These are phyloP conservation scores for Harpalus rufipes DNA, from an alignment of 2,888 invertebrate genomes.

Conservation along the genomic window DNA sequence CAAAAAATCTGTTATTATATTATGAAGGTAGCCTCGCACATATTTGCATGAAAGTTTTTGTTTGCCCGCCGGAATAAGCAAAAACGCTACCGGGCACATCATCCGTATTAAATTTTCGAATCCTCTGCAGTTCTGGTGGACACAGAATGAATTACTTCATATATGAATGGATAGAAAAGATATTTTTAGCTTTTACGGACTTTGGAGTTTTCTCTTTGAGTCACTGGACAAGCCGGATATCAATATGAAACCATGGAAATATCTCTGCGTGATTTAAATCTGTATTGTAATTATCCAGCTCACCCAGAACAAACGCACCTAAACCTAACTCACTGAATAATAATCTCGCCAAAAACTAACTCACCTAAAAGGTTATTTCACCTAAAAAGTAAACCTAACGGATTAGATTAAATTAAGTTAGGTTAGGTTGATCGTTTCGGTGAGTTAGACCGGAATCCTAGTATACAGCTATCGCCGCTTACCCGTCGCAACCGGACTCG, in stretches of 20 bases:
- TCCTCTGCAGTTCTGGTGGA: neutral
- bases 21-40: constrained; percentile 28
- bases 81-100: constrained; percentile 32
- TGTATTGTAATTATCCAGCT: neutral
- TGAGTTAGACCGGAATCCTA: too few species aligned
- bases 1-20: constrained; percentile 31
- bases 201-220: too few species aligned
- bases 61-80: constrained; percentile 50
- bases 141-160: neutral
- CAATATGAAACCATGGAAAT: neutral
- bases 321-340: too few species aligned
- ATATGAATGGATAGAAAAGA: neutral
- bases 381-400: too few species aligned
- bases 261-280: constrained; percentile 48
- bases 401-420: too few species aligned
- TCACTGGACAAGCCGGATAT: too few species aligned
- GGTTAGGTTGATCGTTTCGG: too few species aligned
- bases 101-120: constrained; percentile 41
- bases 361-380: too few species aligned
- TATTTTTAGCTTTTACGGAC: neutral
- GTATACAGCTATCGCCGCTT: too few species aligned
- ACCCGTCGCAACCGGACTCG: too few species aligned
- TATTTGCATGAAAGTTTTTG: constrained; percentile 40
- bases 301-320: too few species aligned
- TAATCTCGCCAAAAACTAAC: too few species aligned